Evolutionary conservation across 2,797 vertebrate genomes (phyloP), one percentile per base, ranked within the genome.

Genomic region (Loris lydekkerianus): DNA sequence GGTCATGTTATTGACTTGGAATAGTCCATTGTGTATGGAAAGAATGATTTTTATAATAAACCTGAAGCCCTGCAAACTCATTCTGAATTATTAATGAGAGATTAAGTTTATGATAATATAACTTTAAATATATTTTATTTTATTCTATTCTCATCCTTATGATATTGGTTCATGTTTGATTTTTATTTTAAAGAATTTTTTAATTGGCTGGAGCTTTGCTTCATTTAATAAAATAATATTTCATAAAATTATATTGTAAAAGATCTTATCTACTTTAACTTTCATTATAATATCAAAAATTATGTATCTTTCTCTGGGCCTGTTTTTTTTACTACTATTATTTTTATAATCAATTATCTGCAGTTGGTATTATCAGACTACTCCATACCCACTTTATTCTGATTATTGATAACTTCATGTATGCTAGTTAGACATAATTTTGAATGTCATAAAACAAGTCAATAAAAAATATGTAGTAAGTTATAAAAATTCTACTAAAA

Each of bases 101-200:
- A 69, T 70, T 76, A 72, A 34, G 0, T 83, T 73, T 67, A 78
- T 83, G 69, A 40, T 6, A 72, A 58, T 67, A 70, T 78, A 84
- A 40, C 10, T 29, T 65, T 80, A 86, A 89, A 49, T 43, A 2
- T 65, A 25, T 75, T 84, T 78, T 75, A 69, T 82, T 78, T 76
- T 60, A 69, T 76, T 49, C 14, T 65, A 63, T 86, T 81, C 60
- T 88, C 17, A 37, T 93, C 89, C 27, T 75, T 46, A 29, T 75
- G 73, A 65, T 93, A 86, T 17, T 53, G 82, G 31, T 72, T 61
- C 8, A 7, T 81, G 11, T 63, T 46, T 91, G 40, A 49, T 31
- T 95, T 84, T 96, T 87, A 20, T 67, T 94, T 90, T 87, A 65
- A 76, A 72, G 77, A 49, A 29, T 25, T 21, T 7, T 89, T 86